Percentiles rank a stretch among this genome's conserved stretches.
Conservation (phyloP, 2,888 invertebrate species). For the Cataglyphis cursor region DNA sequence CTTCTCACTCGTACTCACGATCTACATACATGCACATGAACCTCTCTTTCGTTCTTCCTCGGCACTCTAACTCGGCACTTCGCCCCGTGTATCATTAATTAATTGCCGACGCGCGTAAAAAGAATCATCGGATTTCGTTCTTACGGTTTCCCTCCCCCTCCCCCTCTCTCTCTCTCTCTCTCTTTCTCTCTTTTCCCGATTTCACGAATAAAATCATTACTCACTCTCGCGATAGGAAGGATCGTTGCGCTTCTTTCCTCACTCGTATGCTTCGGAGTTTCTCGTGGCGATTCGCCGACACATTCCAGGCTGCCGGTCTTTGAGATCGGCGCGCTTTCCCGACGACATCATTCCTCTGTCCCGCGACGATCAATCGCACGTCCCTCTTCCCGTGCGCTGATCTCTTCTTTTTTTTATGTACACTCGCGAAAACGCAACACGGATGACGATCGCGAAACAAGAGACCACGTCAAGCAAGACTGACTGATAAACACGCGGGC, state of each 20-base stretch:
- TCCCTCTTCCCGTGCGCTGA: not conserved
- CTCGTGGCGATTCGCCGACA: conserved; percentile 61
- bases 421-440: conserved; percentile 56
- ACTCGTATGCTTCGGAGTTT: conserved; percentile 53
- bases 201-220: conserved; percentile 55
- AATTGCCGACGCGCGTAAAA: conserved; percentile 29
- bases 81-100: conserved; percentile 60
- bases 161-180: not conserved
- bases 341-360: conserved; percentile 63
- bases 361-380: conserved; percentile 9
- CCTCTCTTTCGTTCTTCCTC: conserved; percentile 39
- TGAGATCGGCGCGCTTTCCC: conserved; percentile 61
- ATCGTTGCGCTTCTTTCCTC: conserved; percentile 16
- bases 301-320: conserved; percentile 66
- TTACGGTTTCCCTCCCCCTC: conserved; percentile 16
- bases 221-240: conserved; percentile 67
- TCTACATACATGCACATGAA: conserved; percentile 53
- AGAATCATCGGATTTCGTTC: conserved; percentile 21
- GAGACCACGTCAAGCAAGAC: conserved; percentile 54
- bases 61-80: conserved; percentile 62
- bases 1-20: conserved; percentile 42
- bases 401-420: not conserved
- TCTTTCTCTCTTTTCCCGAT: conserved; percentile 2
- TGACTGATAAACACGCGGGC: conserved; percentile 39
- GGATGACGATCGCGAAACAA: conserved; percentile 47